These are phyloP conservation scores for Alosa alosa DNA, from an alignment of 2,113 vertebrate genomes.

Conservation along the genomic window DNA sequence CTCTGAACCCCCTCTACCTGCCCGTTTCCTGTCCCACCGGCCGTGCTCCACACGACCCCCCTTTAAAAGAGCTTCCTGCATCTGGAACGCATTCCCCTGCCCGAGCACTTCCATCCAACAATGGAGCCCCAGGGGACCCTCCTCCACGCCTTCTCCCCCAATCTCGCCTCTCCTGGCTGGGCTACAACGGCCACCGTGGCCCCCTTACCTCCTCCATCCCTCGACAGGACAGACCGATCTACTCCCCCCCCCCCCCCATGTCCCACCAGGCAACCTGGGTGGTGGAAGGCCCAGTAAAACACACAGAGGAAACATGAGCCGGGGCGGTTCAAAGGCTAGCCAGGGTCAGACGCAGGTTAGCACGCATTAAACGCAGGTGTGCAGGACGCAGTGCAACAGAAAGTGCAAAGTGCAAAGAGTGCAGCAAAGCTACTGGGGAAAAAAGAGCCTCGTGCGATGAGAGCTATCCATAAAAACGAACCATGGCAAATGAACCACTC, in stretches of 20 bases:
- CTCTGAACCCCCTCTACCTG: slow-evolving; percentile 21
- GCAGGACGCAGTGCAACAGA: background rate
- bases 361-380: slow-evolving; percentile 35
- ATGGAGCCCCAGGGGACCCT: slow-evolving; percentile 6
- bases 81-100: slow-evolving; percentile 48
- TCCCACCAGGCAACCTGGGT: slow-evolving; percentile 29
- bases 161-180: background rate
- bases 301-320: slow-evolving; percentile 47
- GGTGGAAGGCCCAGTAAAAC: slow-evolving; percentile 35
- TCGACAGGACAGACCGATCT: background rate
- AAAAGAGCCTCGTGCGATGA: background rate
- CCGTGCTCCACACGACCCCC: background rate
- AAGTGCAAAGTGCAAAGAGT: background rate
- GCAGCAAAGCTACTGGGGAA: background rate
- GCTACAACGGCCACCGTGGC: slow-evolving; percentile 17
- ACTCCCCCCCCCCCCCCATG: slow-evolving; percentile 21
- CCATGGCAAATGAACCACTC: background rate
- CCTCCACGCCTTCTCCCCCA: background rate
- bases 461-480: background rate
- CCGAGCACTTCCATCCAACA: slow-evolving; percentile 23
- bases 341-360: slow-evolving; percentile 48
- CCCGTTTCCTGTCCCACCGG: slow-evolving; percentile 21
- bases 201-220: background rate
- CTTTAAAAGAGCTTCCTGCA: slow-evolving; percentile 41
- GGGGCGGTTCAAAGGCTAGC: slow-evolving; percentile 29